Evolutionary conservation across 30 jellyfish, hydroid and myxozoan species (phyloP), one percentile per base, ranked within the genome.

Genomic region (Aurelia aurita): DNA sequence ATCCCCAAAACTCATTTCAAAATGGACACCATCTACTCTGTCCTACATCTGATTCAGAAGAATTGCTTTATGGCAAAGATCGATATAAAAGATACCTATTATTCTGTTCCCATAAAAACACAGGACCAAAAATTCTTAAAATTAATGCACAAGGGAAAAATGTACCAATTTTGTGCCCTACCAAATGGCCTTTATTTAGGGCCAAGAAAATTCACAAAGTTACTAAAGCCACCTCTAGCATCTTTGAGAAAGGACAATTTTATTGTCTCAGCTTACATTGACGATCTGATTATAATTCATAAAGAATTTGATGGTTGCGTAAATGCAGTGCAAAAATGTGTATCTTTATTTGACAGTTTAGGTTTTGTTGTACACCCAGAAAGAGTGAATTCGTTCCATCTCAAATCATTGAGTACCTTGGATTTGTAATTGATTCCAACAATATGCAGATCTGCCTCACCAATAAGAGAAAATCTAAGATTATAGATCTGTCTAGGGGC

Each of bases 1-100:
- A 16, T 47, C 10, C 10, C 10, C 10, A 8, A 8, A 8, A 47
- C 59, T 47, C 59, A 47, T 47, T 47, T 47, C 59, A 47, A 47
- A 47, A 47, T 47, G 59, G 59, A 47, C 10, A 47, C 10, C 16
- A 47, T 47, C 59, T 16, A 47, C 16, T 8, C 59, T 8, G 16
- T 47, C 16, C 16, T 47, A 47, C 13, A 47, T 47, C 59, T 47
- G 59, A 16, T 47, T 47, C 59, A 43, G 27, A 53, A 19, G 2
- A 58, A 43, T 19, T 12, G 34, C 19, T 78, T 47, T 78, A 58
- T 78, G 80, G 31, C 69, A 4, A 5, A 49, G 6, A 63, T 78
- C 1, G 89, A 78, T 62, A 39, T 78, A 1, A 78, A 78, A 31
- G 82, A 78, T 78, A 82, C 83, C 18, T 78, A 59, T 69, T 78